A percentile compares a stretch with the other conserved stretches of the same genome.
These are phyloP conservation scores for Fistularia commersonii DNA, from an alignment of 2,797 vertebrate species.

Conservation along the genomic window DNA sequence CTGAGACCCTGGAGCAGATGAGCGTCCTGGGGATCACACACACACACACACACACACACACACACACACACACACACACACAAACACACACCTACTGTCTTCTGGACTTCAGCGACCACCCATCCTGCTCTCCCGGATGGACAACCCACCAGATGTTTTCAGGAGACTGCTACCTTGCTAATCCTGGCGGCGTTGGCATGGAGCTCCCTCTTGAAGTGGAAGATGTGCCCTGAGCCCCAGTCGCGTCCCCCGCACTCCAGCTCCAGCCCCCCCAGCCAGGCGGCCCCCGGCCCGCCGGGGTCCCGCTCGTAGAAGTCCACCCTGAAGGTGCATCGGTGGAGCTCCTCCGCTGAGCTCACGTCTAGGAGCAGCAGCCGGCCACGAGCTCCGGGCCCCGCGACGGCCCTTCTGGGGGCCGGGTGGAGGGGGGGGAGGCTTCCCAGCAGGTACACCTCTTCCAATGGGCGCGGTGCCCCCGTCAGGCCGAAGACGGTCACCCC, in stretches of 20 bases:
- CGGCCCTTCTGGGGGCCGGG: too few species aligned
- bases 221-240: conserved; percentile 60
- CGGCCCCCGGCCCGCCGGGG: conserved; percentile 33
- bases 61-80: too few species aligned
- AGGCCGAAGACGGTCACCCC: conserved; percentile 65
- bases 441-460: conserved; percentile 67
- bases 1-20: conserved; percentile 16
- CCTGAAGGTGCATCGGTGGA: conserved; percentile 65
- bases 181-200: conserved; percentile 38
- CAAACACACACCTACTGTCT: too few species aligned
- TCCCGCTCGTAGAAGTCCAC: conserved; percentile 56
- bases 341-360: conserved; percentile 62
- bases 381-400: too few species aligned
- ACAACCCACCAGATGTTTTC: background rate
- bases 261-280: conserved; percentile 69
- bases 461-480: conserved; percentile 46
- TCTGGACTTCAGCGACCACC: too few species aligned
- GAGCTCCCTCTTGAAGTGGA: conserved; percentile 64
- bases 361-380: conserved; percentile 57
- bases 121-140: too few species aligned
- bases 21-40: conserved; percentile 53
- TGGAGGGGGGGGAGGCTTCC: conserved; percentile 70
- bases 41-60: too few species aligned
- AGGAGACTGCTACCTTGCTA: conserved; percentile 51
- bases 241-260: conserved; percentile 60